phyloP scores from a whole-genome alignment of 2,113 vertebrate species.

The Nothoprocta perdicaria region DNA sequence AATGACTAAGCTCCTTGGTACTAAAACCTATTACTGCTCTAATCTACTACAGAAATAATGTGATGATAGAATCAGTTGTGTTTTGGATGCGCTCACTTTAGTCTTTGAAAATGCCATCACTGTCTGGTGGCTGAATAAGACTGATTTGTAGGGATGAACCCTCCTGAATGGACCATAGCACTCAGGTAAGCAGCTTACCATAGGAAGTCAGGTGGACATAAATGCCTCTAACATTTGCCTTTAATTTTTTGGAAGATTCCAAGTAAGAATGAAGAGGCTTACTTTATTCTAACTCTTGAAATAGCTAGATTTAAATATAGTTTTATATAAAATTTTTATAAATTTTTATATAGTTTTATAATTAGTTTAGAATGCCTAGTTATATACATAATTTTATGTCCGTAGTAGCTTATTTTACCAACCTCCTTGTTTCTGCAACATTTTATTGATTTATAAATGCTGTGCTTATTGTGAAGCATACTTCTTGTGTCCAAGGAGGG shows the following conservation, averaged over 20 bases:
- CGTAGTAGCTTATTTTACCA: not conserved
- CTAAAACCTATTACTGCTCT: not conserved
- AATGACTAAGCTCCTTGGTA: not conserved
- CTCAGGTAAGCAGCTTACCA: not conserved
- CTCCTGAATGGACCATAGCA: not conserved
- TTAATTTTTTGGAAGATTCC: not conserved
- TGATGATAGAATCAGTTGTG: not conserved
- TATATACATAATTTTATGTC: not conserved
- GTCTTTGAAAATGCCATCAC: not conserved
- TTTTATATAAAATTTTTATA: not conserved
- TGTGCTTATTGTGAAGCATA: not conserved
- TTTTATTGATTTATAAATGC: not conserved
- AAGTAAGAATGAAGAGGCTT: not conserved
- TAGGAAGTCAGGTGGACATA: not conserved
- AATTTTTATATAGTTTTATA: too few species aligned
- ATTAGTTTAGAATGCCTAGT: too few species aligned
- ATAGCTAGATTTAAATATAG: not conserved
- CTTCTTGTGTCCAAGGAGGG: not conserved
- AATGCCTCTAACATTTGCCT: not conserved
- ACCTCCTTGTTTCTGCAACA: not conserved
- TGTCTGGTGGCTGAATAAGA: not conserved
- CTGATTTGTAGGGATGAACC: not conserved
- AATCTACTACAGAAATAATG: not conserved
- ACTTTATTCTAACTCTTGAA: not conserved
- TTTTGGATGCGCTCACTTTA: not conserved